Percentiles rank a stretch among this genome's conserved stretches.
Evolutionary conservation across 2,797 vertebrate species (phyloP).

Genomic region (Mycteria americana): DNA sequence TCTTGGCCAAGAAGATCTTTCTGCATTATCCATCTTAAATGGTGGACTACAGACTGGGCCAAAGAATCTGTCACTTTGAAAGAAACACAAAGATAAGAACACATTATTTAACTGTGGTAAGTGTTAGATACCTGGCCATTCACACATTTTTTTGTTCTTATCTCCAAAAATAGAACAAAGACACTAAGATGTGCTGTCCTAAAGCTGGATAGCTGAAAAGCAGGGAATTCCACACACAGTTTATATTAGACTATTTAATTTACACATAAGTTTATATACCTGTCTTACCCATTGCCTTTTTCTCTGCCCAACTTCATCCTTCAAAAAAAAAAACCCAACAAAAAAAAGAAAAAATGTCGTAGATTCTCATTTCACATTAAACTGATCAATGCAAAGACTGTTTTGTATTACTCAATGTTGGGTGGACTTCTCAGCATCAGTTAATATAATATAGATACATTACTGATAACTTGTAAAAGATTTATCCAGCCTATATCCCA

Average conservation of each 20-base stretch:
- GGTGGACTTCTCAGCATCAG: not conserved
- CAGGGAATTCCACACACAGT: not conserved
- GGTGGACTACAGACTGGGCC: slow-evolving; percentile 85
- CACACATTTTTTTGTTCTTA: not conserved
- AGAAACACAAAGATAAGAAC: not conserved
- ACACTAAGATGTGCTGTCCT: not conserved
- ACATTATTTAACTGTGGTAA: not conserved
- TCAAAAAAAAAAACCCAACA: not conserved
- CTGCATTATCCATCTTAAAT: slow-evolving; percentile 98
- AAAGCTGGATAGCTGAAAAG: not conserved
- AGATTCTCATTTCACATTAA: not conserved
- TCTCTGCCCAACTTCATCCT: not conserved
- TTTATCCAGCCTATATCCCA: not conserved
- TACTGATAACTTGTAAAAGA: not conserved
- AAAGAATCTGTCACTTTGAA: slow-evolving; percentile 83
- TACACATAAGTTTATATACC: not conserved
- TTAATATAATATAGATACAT: not conserved
- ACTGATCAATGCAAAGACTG: not conserved
- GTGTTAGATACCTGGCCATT: not conserved
- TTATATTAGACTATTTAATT: not conserved
- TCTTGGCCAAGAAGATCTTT: slow-evolving; percentile 97
- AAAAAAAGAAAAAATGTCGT: not conserved
- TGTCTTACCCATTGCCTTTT: not conserved
- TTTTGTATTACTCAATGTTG: not conserved
- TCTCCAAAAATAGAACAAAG: not conserved